Evolutionary conservation across 1,140 invertebrate genomes (phyloP).

Genomic region (Leptinotarsa lineolata): DNA sequence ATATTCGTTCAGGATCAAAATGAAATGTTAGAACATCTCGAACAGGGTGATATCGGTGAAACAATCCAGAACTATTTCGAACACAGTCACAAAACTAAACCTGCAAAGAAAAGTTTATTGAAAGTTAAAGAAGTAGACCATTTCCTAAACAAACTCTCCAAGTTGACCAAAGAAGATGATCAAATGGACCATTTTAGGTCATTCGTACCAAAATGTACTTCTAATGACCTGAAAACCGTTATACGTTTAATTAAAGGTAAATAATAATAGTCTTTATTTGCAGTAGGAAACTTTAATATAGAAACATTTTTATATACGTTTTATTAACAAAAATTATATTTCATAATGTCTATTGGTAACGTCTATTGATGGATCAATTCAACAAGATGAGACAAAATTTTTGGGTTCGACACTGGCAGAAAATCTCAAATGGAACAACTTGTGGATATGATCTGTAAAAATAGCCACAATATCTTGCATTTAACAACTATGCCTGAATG

Average conservation of each 20-base stretch:
- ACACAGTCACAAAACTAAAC: slow-evolving; percentile 64
- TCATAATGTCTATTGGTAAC: no score
- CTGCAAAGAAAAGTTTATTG: slow-evolving; percentile 71
- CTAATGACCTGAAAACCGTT: slow-evolving; percentile 84
- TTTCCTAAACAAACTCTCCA: slow-evolving; percentile 73
- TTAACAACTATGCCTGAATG: no score
- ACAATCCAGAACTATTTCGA: slow-evolving; percentile 84
- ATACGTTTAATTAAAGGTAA: slow-evolving; percentile 80
- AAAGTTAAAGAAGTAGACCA: slow-evolving; percentile 79
- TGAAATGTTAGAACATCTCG: slow-evolving; percentile 83
- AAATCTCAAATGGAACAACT: no score
- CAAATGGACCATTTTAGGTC: slow-evolving; percentile 76
- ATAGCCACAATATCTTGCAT: no score
- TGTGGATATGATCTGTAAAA: no score
- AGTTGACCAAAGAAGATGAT: slow-evolving; percentile 85
- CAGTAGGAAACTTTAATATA: no score
- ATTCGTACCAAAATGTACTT: slow-evolving; percentile 78
- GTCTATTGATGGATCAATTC: no score
- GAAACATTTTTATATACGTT: no score
- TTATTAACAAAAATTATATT: no score
- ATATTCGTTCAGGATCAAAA: slow-evolving; percentile 75
- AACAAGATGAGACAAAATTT: no score
- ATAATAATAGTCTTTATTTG: no score
- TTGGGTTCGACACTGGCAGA: no score
- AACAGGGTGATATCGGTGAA: slow-evolving; percentile 88